Conservation (phyloP, 2,797 vertebrate species). For the Danio albolineatus region DNA sequence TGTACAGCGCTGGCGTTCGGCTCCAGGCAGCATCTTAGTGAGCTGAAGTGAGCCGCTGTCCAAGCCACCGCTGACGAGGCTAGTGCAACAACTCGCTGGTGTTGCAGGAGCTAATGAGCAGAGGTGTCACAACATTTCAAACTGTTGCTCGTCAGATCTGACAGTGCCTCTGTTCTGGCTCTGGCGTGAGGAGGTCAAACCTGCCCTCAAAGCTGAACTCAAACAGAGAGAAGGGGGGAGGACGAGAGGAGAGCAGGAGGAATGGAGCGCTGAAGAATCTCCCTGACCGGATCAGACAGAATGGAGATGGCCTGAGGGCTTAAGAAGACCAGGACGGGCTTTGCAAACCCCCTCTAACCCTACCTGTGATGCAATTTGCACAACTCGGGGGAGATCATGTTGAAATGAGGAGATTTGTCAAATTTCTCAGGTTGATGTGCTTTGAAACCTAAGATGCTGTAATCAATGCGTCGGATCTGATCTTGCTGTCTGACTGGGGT, state of each 20-base stretch:
- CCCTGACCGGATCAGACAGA: not conserved
- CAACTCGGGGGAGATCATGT: slow-evolving; percentile 6
- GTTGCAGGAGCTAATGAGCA: slow-evolving; percentile 78
- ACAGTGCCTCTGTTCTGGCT: slow-evolving; percentile 52
- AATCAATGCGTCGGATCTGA: slow-evolving; percentile 52
- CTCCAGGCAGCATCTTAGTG: slow-evolving; percentile 32
- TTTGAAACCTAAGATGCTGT: slow-evolving; percentile 24
- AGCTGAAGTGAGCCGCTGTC: slow-evolving; percentile 64
- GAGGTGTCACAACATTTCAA: slow-evolving; percentile 81
- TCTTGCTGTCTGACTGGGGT: slow-evolving; percentile 65
- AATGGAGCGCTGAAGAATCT: slow-evolving; percentile 3
- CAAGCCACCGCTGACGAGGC: slow-evolving; percentile 71
- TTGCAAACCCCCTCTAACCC: slow-evolving; percentile 37
- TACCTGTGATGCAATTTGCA: slow-evolving; percentile 20
- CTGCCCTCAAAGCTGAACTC: slow-evolving; percentile 53
- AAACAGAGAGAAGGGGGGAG: slow-evolving; percentile 25
- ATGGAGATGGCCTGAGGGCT: slow-evolving; percentile 5
- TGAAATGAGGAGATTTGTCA: slow-evolving; percentile 25
- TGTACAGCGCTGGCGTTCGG: not conserved
- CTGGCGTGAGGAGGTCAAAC: slow-evolving; percentile 50
- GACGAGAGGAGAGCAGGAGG: not conserved
- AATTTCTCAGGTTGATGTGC: slow-evolving; percentile 13
- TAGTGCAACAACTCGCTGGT: slow-evolving; percentile 71
- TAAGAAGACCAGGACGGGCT: not conserved
- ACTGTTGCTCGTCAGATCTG: slow-evolving; percentile 57